Evolutionary conservation across 2,797 vertebrate genomes (phyloP).

Genomic region (Vireo griseus): DNA sequence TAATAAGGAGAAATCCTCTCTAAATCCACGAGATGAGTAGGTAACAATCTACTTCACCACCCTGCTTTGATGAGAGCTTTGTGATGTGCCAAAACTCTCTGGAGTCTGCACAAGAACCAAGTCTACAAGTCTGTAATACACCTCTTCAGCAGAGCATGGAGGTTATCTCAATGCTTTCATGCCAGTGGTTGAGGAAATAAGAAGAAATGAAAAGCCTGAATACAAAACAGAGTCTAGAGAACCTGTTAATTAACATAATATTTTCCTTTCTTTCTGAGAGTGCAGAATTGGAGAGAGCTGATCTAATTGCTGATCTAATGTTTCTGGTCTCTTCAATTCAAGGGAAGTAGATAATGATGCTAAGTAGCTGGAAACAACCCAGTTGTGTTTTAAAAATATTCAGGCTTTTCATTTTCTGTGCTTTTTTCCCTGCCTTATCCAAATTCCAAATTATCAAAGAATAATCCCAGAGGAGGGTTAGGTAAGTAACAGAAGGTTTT

Average conservation of each 20-base stretch:
- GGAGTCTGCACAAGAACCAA: not conserved
- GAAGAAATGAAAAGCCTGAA: not conserved
- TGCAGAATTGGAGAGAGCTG: slow-evolving; percentile 26
- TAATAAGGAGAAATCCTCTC: not conserved
- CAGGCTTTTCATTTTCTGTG: not conserved
- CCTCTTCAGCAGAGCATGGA: not conserved
- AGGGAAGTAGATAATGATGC: slow-evolving; percentile 3
- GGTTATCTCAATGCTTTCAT: slow-evolving; percentile 7
- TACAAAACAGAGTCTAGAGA: not conserved
- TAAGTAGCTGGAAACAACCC: not conserved
- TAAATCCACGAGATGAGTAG: not conserved
- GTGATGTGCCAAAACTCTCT: not conserved
- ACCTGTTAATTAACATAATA: slow-evolving; percentile 13
- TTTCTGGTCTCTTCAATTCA: not conserved
- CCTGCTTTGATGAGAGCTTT: not conserved
- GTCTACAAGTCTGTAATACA: not conserved
- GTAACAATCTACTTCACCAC: not conserved
- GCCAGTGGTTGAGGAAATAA: not conserved
- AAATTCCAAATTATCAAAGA: not conserved
- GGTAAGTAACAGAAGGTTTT: not conserved
- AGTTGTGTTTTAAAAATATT: not conserved
- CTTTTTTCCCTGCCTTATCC: not conserved
- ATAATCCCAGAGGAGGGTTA: not conserved
- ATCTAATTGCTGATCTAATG: slow-evolving; percentile 45
- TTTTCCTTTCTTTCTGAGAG: slow-evolving; percentile 31